A percentile compares a stretch with the other conserved stretches of the same genome.
These are phyloP conservation scores for Cryptus armator DNA, from an alignment of 2,888 invertebrate species.

Conservation along the genomic window DNA sequence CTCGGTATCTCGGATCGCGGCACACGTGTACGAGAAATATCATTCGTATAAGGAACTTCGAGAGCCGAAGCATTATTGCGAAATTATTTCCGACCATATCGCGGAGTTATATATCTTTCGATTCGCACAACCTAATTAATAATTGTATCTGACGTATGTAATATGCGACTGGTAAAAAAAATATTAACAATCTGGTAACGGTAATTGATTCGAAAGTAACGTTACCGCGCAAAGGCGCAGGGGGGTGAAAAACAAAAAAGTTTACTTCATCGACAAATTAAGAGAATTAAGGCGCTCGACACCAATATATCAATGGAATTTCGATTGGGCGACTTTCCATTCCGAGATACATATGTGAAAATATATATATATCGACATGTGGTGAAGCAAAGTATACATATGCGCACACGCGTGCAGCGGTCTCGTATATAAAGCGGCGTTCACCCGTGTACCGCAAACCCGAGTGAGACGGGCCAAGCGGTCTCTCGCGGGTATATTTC, in stretches of 20 bases:
- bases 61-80: constrained; percentile 24
- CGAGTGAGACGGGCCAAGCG: constrained; percentile 70
- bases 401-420: constrained; percentile 20
- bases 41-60: constrained; percentile 47
- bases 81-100: constrained; percentile 38
- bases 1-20: constrained; percentile 18
- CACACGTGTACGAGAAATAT: constrained; percentile 30
- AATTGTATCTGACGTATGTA: constrained; percentile 29
- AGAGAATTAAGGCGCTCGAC: not conserved
- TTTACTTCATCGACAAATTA: no score
- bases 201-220: not conserved
- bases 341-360: constrained; percentile 23
- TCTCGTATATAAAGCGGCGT: constrained; percentile 38
- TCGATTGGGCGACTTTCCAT: constrained; percentile 49
- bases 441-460: constrained; percentile 62
- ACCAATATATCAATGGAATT: constrained; percentile 50
- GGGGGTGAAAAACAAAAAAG: not conserved
- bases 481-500: constrained; percentile 83
- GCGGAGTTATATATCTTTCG: not conserved
- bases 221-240: not conserved
- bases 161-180: not conserved
- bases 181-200: not conserved
- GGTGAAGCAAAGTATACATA: not conserved
- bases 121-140: constrained; percentile 47
- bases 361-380: not conserved